These are phyloP conservation scores for Actenoides hombroni DNA, from an alignment of 2,113 vertebrate species.

Conservation along the genomic window DNA sequence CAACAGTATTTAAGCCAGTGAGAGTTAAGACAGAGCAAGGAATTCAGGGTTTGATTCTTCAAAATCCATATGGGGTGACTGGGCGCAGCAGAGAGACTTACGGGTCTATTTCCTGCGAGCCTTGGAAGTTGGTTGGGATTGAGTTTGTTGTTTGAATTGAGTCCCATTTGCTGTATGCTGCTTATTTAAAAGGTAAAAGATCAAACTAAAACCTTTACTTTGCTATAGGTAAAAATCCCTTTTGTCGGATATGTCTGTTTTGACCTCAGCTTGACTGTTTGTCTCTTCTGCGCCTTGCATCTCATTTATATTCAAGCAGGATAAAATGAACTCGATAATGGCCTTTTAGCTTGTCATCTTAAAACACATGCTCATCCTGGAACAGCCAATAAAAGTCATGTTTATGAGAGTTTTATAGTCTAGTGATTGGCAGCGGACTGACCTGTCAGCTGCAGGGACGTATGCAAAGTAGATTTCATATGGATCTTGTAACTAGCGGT, in stretches of 20 bases:
- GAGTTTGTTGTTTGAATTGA: background rate
- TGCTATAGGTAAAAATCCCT: background rate
- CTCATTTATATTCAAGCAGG: slow-evolving; percentile 39
- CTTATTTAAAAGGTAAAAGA: background rate
- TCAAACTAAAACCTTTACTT: background rate
- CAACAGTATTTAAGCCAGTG: background rate
- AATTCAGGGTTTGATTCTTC: background rate
- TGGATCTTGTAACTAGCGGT: background rate
- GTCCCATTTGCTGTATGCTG: background rate
- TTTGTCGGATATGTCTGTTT: background rate
- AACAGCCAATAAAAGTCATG: background rate
- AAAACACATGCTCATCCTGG: background rate
- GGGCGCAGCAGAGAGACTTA: background rate
- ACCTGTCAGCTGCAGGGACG: background rate
- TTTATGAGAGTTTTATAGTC: background rate
- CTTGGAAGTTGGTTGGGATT: background rate
- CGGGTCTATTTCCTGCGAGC: rapidly evolving
- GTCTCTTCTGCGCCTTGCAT: background rate
- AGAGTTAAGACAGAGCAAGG: background rate
- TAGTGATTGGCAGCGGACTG: background rate
- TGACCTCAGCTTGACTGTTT: slow-evolving; percentile 3
- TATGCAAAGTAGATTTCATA: background rate
- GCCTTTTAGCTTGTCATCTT: slow-evolving; percentile 52
- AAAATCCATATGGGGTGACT: background rate
- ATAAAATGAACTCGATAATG: slow-evolving; percentile 49